Percentiles rank a stretch among this genome's conserved stretches.
phyloP scores from a whole-genome alignment of 2,797 vertebrate species.

The Buphagus erythrorhynchus region DNA sequence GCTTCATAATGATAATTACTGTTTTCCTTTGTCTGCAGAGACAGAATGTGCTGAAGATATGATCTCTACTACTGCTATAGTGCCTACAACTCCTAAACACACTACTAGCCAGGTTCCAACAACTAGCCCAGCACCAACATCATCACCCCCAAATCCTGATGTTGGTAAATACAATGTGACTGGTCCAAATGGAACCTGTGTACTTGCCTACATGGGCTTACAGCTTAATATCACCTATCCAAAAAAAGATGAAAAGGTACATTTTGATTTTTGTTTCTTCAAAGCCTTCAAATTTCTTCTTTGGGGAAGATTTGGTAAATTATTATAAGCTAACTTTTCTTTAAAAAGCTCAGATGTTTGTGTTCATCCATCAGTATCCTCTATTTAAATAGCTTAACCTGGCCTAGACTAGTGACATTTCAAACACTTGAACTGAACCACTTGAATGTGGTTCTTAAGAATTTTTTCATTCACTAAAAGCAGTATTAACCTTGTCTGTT shows the following conservation, averaged over 20 bases:
- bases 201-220: slow-evolving; percentile 85
- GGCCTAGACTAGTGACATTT: background rate
- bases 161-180: slow-evolving; percentile 81
- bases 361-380: background rate
- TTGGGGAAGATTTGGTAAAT: background rate
- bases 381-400: background rate
- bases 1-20: background rate
- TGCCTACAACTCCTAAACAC: slow-evolving; percentile 53
- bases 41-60: slow-evolving; percentile 83
- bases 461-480: background rate
- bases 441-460: background rate
- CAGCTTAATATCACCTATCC: slow-evolving; percentile 89
- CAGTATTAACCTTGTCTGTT: background rate
- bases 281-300: background rate
- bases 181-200: slow-evolving; percentile 75
- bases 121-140: slow-evolving; percentile 58
- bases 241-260: slow-evolving; percentile 69
- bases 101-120: slow-evolving; percentile 47
- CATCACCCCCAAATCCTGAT: slow-evolving; percentile 67
- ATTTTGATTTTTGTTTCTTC: background rate
- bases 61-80: slow-evolving; percentile 49
- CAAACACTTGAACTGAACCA: background rate
- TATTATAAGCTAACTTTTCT: background rate
- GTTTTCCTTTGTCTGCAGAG: slow-evolving; percentile 73
- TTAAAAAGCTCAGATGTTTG: background rate